Base-by-base conservation (phyloP, 1,140 invertebrate species). In the Chelonus insularis region DNA sequence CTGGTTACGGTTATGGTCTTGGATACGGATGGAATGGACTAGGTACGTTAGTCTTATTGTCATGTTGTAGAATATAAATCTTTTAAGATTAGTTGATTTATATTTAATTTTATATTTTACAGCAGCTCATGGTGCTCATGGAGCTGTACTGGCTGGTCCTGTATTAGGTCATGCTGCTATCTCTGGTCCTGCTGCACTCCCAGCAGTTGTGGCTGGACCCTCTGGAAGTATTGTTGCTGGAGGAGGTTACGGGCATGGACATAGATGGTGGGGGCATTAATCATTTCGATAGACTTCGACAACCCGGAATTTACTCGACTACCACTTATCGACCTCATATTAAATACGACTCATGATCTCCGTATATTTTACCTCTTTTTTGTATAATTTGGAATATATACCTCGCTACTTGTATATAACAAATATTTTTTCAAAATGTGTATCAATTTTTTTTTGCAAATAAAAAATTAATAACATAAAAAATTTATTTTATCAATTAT, bases 181-280 rank as follows among this genome's bases (percentile, higher is more conserved):
- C 3, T 62, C 76, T 8, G 79, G 79, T 1, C 77, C 79, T 4
- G 23, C 76, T 14, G 66, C 78, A 4, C 74, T 75, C 0, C 77
- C 77, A 6, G 75, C 78, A 14, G 45, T 79, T 1, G 76, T 81
- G 16, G 73, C 74, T n/a, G 79, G 78, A 16, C 79, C 79, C 18
- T 79, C 79, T 5, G 79, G 78, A 20, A 73, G 71, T 61, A 80
- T 81, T 59, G 43, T 72, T 4, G 68, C 77, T 12, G 78, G 78
- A 18, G n/a, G n/a, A n/a, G n/a, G n/a, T n/a, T 54, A 62, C 20
- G 77, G 77, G 21, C 67, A 69, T 34, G 77, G 77, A 29, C 65
- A 68, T 34, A 66, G 54, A 39, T 64, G 67, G 34, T 75, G 66
- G 66, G 73, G 74, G 71, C 63, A 60, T 6, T 12, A 47, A 23